Conservation (phyloP, 2,113 vertebrate species). For the Bujurquina vittata region DNA sequence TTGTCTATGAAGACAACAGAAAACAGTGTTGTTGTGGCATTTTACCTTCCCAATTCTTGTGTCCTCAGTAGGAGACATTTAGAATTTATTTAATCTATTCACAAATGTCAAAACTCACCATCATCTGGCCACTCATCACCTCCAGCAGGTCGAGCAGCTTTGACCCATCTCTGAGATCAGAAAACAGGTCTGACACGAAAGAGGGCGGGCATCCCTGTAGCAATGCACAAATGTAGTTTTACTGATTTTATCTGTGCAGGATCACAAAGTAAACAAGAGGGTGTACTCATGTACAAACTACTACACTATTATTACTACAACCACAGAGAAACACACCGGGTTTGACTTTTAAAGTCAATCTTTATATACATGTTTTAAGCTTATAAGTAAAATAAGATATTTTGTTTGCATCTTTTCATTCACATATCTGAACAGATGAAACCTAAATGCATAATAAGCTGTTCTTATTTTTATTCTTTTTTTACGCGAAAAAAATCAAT, state of each 20-base stretch:
- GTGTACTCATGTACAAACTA: neutral
- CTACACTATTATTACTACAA: neutral
- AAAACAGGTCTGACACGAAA: slow-evolving; percentile 86
- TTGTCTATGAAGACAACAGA: slow-evolving; percentile 78
- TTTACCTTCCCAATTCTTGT: neutral
- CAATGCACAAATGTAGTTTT: slow-evolving; percentile 26
- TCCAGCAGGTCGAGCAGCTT: slow-evolving; percentile 90
- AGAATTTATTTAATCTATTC: neutral
- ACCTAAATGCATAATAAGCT: no score
- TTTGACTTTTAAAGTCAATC: neutral
- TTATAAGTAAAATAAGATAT: no score
- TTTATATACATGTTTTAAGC: neutral
- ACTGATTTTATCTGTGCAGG: neutral
- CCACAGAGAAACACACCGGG: neutral
- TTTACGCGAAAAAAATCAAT: no score
- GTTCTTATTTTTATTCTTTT: no score
- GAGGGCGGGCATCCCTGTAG: slow-evolving; percentile 84
- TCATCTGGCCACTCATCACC: slow-evolving; percentile 87
- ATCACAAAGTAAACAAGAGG: neutral
- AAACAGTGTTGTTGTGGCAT: neutral
- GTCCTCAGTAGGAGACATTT: neutral
- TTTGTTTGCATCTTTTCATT: no score
- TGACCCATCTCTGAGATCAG: slow-evolving; percentile 86
- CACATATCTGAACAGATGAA: no score
- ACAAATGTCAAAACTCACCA: slow-evolving; percentile 81